These are phyloP conservation scores for Troides aeacus DNA, from an alignment of 2,888 invertebrate species.

Conservation along the genomic window DNA sequence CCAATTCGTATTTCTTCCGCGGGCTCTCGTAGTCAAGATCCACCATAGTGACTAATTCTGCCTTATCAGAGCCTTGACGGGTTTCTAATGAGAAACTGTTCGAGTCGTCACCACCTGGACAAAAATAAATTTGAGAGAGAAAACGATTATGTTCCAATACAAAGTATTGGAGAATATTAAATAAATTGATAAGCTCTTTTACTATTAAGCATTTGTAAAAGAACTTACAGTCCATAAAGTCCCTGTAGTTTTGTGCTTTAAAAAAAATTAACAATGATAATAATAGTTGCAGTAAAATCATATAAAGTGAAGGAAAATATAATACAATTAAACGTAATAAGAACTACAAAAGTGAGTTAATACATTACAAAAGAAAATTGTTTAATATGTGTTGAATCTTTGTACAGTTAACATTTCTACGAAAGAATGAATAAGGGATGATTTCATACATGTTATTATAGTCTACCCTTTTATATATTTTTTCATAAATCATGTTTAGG, in stretches of 20 bases:
- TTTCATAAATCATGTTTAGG: not conserved
- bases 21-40: slow-evolving; percentile 98
- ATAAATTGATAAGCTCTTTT: slow-evolving; percentile 24
- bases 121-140: not conserved
- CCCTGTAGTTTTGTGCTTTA: slow-evolving; percentile 30
- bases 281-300: slow-evolving; percentile 17
- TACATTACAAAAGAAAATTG: not conserved
- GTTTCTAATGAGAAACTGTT: slow-evolving; percentile 91
- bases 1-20: slow-evolving; percentile 92
- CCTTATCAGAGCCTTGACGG: slow-evolving; percentile 90
- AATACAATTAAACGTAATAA: slow-evolving; percentile 1
- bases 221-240: slow-evolving; percentile 30
- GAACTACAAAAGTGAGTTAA: not conserved
- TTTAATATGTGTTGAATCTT: not conserved
- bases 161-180: not conserved
- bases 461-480: not conserved
- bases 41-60: slow-evolving; percentile 92
- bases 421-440: not conserved
- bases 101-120: slow-evolving; percentile 89
- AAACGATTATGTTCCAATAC: not conserved
- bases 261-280: slow-evolving; percentile 23
- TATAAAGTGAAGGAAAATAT: not conserved
- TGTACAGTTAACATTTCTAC: not conserved
- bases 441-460: not conserved
- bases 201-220: slow-evolving; percentile 30